Evolutionary conservation across 2,888 invertebrate genomes (phyloP).

Genomic region (Ormyrus pomaceus): DNA sequence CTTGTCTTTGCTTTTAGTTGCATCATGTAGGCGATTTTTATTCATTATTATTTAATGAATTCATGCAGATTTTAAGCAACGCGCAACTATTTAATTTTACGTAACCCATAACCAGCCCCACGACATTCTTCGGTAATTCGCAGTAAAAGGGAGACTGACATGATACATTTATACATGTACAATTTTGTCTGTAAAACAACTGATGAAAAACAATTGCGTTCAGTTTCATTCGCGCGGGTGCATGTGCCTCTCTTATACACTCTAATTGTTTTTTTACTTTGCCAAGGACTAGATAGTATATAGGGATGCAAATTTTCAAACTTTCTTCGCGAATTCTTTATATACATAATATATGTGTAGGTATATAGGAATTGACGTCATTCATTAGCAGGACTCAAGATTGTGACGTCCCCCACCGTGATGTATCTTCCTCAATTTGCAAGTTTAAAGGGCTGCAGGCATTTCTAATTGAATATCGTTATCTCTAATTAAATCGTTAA

Average conservation of each 20-base stretch:
- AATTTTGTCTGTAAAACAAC: background rate
- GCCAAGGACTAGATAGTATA: no score
- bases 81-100: no score
- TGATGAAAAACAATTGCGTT: conserved; percentile 5
- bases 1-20: no score
- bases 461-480: conserved; percentile 37
- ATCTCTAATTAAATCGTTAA: conserved; percentile 40
- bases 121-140: no score
- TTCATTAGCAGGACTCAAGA: conserved; percentile 35
- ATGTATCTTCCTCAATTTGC: conserved; percentile 47
- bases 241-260: background rate
- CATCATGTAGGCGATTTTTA: no score
- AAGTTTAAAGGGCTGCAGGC: conserved; percentile 29
- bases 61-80: no score
- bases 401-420: conserved; percentile 3
- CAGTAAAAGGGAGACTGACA: no score
- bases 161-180: no score
- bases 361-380: conserved; percentile 16
- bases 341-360: conserved; percentile 14
- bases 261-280: conserved; percentile 5
- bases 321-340: conserved; percentile 42
- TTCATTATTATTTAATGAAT: no score
- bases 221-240: conserved; percentile 8
- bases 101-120: no score
- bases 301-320: conserved; percentile 30